These are phyloP conservation scores for Cromileptes altivelis DNA, from an alignment of 2,113 vertebrate species.

Conservation along the genomic window DNA sequence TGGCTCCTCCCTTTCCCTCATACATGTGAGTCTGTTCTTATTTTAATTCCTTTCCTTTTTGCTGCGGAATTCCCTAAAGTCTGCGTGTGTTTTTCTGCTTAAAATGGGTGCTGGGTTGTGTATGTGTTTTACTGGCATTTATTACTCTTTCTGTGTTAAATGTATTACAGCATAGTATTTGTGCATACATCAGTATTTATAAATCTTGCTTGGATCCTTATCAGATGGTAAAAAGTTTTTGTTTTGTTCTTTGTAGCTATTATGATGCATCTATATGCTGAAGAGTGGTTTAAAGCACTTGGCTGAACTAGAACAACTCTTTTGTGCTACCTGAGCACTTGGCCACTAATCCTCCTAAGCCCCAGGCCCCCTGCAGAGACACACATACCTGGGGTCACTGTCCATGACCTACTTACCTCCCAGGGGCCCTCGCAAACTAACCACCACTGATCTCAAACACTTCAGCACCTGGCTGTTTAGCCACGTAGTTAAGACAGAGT, in stretches of 20 bases:
- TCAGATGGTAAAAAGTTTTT: conserved; percentile 7
- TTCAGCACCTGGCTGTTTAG: conserved; percentile 7
- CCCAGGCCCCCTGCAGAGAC: conserved; percentile 73
- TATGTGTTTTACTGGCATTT: background rate
- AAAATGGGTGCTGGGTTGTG: background rate
- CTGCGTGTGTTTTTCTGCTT: background rate
- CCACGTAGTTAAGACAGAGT: conserved; percentile 13
- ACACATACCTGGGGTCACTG: conserved; percentile 68
- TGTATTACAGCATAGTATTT: background rate
- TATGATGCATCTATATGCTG: conserved; percentile 47
- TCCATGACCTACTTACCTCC: conserved; percentile 68
- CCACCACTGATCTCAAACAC: conserved; percentile 39
- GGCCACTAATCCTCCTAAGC: conserved; percentile 57
- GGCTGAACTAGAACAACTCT: conserved; percentile 65
- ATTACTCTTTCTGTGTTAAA: background rate
- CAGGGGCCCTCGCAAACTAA: conserved; percentile 3
- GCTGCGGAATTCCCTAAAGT: background rate
- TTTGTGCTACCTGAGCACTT: conserved; percentile 71
- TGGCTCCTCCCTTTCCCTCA: conserved; percentile 68
- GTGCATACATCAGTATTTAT: background rate
- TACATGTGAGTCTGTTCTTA: background rate
- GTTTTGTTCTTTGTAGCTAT: conserved; percentile 21
- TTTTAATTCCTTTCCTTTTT: background rate
- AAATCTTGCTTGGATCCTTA: background rate
- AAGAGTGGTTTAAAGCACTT: conserved; percentile 35